Conservation (phyloP, 2,113 vertebrate species). For the Tachysurus fulvidraco region DNA sequence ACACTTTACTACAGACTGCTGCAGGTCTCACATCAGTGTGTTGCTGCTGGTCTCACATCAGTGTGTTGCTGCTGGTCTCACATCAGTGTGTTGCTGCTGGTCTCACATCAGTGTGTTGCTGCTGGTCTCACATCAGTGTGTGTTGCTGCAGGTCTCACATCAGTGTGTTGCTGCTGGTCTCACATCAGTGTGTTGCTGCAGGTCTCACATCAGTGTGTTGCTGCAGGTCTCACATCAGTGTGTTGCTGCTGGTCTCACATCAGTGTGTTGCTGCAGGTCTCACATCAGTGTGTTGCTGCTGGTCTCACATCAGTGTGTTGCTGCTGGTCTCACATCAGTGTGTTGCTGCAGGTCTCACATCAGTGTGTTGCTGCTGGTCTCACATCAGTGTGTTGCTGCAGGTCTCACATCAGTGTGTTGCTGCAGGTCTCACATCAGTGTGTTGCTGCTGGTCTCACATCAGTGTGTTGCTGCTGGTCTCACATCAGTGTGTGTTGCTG, state of each 20-base stretch:
- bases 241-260: neutral
- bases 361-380: neutral
- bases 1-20: neutral
- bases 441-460: neutral
- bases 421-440: neutral
- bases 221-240: neutral
- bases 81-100: neutral
- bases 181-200: neutral
- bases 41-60: neutral
- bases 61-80: neutral
- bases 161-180: neutral
- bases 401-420: neutral
- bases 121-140: neutral
- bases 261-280: neutral
- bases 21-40: neutral
- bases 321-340: neutral
- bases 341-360: neutral
- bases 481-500: neutral
- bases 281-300: neutral
- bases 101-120: neutral
- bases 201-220: neutral
- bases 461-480: neutral
- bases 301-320: neutral
- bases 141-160: neutral
- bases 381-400: neutral